Percentiles rank a stretch among this genome's conserved stretches.
Conservation (phyloP, 1,140 invertebrate genomes). For the Zaprionus capensis region DNA sequence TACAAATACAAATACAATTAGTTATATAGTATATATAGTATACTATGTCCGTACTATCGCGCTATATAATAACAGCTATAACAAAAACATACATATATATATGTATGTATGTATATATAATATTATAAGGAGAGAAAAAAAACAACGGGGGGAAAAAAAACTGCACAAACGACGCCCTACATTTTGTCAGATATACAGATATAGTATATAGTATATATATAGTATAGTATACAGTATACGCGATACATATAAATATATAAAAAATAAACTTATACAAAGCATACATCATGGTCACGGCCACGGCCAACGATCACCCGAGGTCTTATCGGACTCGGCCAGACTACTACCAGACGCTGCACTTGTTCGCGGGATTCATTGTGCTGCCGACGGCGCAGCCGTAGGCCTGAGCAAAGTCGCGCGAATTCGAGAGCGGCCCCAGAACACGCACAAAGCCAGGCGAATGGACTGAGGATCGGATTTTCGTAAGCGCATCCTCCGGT, state of each 20-base stretch:
- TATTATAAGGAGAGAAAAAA: background rate
- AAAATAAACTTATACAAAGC: conserved; percentile 46
- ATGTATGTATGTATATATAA: background rate
- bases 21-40: conserved; percentile 40
- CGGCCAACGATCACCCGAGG: background rate
- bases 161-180: conserved; percentile 25
- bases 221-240: conserved; percentile 15
- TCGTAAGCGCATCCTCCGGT: conserved; percentile 96
- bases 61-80: conserved; percentile 29
- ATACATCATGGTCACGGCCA: conserved; percentile 14
- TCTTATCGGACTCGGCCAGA: conserved; percentile 10
- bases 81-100: conserved; percentile 15
- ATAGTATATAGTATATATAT: conserved; percentile 11
- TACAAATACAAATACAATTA: conserved; percentile 49
- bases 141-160: conserved; percentile 18
- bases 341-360: conserved; percentile 97
- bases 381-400: conserved; percentile 91
- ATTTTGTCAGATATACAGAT: conserved; percentile 17
- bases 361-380: conserved; percentile 95
- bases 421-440: conserved; percentile 96
- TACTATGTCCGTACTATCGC: conserved; percentile 46
- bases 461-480: conserved; percentile 97
- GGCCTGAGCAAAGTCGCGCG: conserved; percentile 94
- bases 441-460: conserved; percentile 97
- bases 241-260: conserved; percentile 27